These are phyloP conservation scores for Cyprinodon brontotheroides DNA, from an alignment of 2,113 vertebrate genomes.

Conservation along the genomic window DNA sequence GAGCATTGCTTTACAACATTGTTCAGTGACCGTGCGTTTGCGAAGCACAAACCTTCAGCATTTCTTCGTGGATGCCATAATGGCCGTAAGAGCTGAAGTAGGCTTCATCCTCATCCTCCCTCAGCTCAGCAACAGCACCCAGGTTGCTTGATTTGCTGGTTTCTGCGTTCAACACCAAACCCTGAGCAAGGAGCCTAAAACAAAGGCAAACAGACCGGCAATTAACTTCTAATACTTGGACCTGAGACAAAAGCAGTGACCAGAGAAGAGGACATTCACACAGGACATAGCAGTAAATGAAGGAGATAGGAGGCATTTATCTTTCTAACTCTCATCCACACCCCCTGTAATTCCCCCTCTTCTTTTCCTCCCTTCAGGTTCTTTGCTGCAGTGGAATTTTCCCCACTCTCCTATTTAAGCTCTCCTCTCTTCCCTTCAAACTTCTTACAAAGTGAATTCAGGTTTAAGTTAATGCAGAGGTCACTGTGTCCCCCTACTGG, in stretches of 20 bases:
- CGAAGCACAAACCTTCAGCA: slow-evolving; percentile 89
- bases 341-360: slow-evolving; percentile 65
- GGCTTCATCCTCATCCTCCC: slow-evolving; percentile 90
- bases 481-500: slow-evolving; percentile 86
- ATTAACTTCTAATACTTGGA: slow-evolving; percentile 27
- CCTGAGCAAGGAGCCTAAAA: slow-evolving; percentile 89
- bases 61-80: slow-evolving; percentile 95
- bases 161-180: slow-evolving; percentile 89
- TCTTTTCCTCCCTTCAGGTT: slow-evolving; percentile 58
- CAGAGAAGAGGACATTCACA: slow-evolving; percentile 66
- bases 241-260: slow-evolving; percentile 67
- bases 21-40: slow-evolving; percentile 15
- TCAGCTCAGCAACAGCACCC: slow-evolving; percentile 81
- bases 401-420: slow-evolving; percentile 47
- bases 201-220: slow-evolving; percentile 45
- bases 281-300: slow-evolving; percentile 59
- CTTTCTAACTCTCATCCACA: slow-evolving; percentile 45
- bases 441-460: slow-evolving; percentile 59
- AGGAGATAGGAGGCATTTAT: slow-evolving; percentile 66
- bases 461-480: slow-evolving; percentile 29
- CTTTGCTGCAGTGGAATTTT: slow-evolving; percentile 82
- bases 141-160: slow-evolving; percentile 65
- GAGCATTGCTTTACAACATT: slow-evolving; percentile 8
- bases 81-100: slow-evolving; percentile 98
- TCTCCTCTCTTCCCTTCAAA: slow-evolving; percentile 58